phyloP scores from a whole-genome alignment of 2,888 invertebrate genomes.

The Panzeria rudis region DNA sequence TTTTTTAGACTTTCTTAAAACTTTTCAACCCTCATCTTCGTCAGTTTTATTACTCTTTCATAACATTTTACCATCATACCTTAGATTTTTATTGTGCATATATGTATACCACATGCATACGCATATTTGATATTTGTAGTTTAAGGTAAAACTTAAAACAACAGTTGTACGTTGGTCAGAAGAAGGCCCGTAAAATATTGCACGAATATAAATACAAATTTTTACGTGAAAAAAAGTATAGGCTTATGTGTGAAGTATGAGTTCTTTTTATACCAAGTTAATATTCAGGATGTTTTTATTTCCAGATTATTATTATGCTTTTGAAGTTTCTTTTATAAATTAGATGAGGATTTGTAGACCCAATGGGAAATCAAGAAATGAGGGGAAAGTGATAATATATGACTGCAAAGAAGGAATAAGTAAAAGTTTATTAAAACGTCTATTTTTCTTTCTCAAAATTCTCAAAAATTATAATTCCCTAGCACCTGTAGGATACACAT shows the following conservation, averaged over 20 bases:
- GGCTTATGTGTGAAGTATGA: background rate
- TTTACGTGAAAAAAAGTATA: background rate
- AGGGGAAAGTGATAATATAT: too few relatives aligned
- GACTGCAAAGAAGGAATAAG: too few relatives aligned
- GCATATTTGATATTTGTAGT: background rate
- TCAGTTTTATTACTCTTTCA: slow-evolving; percentile 41
- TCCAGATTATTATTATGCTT: slow-evolving; percentile 25
- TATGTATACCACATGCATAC: too few relatives aligned
- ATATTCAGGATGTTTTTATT: slow-evolving; percentile 37
- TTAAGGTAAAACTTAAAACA: slow-evolving; percentile 1
- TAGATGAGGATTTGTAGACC: background rate
- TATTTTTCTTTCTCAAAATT: too few relatives aligned
- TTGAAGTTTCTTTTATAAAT: slow-evolving; percentile 38
- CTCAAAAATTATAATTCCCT: too few relatives aligned
- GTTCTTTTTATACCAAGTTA: slow-evolving; percentile 24
- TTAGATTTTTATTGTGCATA: slow-evolving; percentile 37
- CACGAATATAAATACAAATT: background rate
- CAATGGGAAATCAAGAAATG: slow-evolving; percentile 34
- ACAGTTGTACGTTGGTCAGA: slow-evolving; percentile 23
- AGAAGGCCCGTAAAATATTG: background rate
- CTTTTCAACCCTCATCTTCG: slow-evolving; percentile 64
- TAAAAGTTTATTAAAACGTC: too few relatives aligned
- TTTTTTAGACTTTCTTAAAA: slow-evolving; percentile 48
- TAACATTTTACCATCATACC: slow-evolving; percentile 25
- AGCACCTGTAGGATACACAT: too few relatives aligned